Percentiles rank a stretch among this genome's conserved stretches.
phyloP scores from a whole-genome alignment of 2,797 vertebrate species.

The Chiroxiphia lanceolata region DNA sequence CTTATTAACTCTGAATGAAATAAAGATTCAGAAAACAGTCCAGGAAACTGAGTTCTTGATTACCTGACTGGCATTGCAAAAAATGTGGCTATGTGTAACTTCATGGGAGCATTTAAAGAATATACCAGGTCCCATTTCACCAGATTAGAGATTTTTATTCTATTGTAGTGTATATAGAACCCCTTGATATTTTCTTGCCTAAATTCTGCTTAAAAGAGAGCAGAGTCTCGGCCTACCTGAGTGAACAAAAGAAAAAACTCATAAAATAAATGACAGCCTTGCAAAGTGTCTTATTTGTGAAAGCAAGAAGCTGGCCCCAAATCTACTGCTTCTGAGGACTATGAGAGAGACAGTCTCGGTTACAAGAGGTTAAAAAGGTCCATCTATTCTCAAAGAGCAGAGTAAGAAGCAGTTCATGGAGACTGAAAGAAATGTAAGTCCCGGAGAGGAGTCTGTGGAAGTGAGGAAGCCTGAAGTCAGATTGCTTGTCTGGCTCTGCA shows the following conservation, averaged over 20 bases:
- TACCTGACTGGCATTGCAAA: background rate
- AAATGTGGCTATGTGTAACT: background rate
- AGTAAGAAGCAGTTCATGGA: background rate
- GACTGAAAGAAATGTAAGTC: background rate
- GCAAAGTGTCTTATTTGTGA: background rate
- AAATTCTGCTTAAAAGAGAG: background rate
- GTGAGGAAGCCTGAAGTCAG: background rate
- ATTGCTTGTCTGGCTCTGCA: background rate
- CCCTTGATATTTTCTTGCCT: background rate
- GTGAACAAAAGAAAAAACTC: background rate
- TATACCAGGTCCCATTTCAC: background rate
- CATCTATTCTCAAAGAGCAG: background rate
- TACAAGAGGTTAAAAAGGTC: conserved; percentile 21
- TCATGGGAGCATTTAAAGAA: background rate
- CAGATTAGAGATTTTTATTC: background rate
- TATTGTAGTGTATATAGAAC: background rate
- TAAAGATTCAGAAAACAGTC: background rate
- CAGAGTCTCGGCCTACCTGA: background rate
- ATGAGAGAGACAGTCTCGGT: background rate
- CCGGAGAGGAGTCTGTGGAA: background rate
- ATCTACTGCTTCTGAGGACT: background rate
- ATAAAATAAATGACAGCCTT: accelerated
- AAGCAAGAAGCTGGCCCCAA: background rate
- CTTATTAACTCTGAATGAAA: background rate
- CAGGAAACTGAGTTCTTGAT: background rate